Percentiles rank a stretch among this genome's conserved stretches.
phyloP scores from a whole-genome alignment of 2,888 invertebrate genomes.

The Maniola hyperantus region DNA sequence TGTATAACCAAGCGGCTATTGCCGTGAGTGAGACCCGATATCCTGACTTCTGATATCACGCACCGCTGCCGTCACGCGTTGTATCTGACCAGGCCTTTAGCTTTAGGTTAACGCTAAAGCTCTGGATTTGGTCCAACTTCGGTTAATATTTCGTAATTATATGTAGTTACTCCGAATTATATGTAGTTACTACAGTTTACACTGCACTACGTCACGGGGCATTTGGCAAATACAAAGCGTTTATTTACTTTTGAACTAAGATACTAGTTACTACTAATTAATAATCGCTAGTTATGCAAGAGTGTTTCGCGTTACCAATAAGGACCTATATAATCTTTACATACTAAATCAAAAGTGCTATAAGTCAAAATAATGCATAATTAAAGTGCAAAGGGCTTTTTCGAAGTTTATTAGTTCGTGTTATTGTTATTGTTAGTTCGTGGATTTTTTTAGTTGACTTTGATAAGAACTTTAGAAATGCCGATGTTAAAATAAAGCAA shows the following conservation, averaged over 20 bases:
- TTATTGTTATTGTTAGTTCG: too few relatives aligned
- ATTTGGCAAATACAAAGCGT: conserved; percentile 21
- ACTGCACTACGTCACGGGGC: conserved; percentile 1
- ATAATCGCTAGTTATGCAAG: not conserved
- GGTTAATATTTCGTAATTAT: conserved; percentile 32
- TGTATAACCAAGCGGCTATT: too few relatives aligned
- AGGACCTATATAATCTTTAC: not conserved
- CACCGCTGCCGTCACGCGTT: too few relatives aligned
- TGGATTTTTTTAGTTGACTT: too few relatives aligned
- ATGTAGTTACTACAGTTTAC: conserved; percentile 20
- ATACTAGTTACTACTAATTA: too few relatives aligned
- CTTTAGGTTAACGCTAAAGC: not conserved
- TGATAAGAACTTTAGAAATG: too few relatives aligned
- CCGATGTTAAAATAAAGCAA: not conserved
- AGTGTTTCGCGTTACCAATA: not conserved
- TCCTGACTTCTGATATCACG: too few relatives aligned
- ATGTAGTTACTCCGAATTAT: conserved; percentile 28
- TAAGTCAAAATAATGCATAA: not conserved
- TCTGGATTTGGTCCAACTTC: conserved; percentile 33
- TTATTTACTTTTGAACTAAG: conserved; percentile 26
- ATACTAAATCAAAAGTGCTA: not conserved
- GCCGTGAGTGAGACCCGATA: too few relatives aligned
- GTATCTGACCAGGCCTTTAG: too few relatives aligned
- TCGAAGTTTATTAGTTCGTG: too few relatives aligned
- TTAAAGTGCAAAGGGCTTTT: not conserved